These are phyloP conservation scores for Digitonthophagus gazella DNA, from an alignment of 2,888 invertebrate species.

Conservation along the genomic window DNA sequence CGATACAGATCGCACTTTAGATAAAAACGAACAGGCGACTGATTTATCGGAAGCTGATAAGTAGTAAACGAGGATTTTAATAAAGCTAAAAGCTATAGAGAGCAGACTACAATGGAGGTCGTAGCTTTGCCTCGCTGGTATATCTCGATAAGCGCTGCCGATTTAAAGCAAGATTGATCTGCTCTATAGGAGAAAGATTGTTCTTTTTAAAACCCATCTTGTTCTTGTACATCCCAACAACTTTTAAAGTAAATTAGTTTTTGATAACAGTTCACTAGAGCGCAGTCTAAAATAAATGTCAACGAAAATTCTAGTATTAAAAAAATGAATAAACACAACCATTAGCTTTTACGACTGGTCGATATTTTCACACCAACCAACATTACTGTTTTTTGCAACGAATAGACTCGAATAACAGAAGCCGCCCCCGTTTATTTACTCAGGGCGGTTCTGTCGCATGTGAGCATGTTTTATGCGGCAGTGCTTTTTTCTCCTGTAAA, in stretches of 20 bases:
- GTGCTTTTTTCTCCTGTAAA: neutral
- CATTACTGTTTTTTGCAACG: neutral
- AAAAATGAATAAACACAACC: neutral
- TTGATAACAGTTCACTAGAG: neutral
- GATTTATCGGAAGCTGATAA: neutral
- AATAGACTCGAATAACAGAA: neutral
- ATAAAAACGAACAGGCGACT: neutral
- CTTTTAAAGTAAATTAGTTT: neutral
- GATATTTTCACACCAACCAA: neutral
- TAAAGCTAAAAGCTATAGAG: neutral
- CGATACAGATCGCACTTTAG: neutral
- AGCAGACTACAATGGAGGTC: neutral
- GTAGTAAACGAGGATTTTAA: neutral
- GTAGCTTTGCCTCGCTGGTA: neutral
- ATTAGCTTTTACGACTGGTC: neutral
- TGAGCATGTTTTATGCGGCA: neutral
- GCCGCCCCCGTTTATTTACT: neutral
- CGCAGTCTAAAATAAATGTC: no score
- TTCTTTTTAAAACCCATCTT: neutral
- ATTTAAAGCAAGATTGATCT: neutral
- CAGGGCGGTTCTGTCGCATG: neutral
- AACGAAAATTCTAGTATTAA: no score
- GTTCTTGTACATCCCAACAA: neutral
- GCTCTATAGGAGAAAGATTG: neutral
- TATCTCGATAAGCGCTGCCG: neutral